These are phyloP conservation scores for Axis porcinus DNA, from an alignment of 2,113 vertebrate genomes.

Conservation along the genomic window DNA sequence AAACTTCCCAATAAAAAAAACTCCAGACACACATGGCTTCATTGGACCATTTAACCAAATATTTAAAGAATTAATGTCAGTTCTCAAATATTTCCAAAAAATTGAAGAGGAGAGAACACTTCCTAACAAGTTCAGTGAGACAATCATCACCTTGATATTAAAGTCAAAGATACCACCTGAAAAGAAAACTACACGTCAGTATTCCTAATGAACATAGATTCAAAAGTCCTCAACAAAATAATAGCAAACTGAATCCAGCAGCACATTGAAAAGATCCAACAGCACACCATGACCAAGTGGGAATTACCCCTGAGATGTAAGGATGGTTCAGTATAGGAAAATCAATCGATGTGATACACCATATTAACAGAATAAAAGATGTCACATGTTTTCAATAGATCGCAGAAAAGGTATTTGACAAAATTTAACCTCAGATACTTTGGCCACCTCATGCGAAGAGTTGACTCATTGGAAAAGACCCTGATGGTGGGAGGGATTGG, in stretches of 20 bases:
- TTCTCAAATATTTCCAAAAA: not conserved
- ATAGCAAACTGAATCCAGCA: not conserved
- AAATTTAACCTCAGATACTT: not conserved
- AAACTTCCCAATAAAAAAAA: not conserved
- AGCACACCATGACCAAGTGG: not conserved
- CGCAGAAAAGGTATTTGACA: not conserved
- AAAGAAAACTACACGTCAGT: not conserved
- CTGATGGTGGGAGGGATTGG: no score
- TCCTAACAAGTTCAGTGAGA: not conserved
- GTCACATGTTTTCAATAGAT: not conserved
- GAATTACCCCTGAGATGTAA: not conserved
- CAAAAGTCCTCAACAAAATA: not conserved
- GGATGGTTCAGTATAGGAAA: not conserved
- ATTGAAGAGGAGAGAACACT: not conserved
- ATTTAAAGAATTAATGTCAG: not conserved
- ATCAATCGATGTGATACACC: not conserved
- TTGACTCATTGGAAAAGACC: no score
- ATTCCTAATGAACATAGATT: not conserved
- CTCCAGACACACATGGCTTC: not conserved
- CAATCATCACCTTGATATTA: not conserved
- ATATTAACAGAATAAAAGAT: not conserved
- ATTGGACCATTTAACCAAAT: not conserved
- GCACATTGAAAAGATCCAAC: not conserved
- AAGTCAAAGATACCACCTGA: not conserved
- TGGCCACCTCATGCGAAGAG: no score